Evolutionary conservation across 2,888 invertebrate genomes (phyloP).

Genomic region (Epicampocera succincta): DNA sequence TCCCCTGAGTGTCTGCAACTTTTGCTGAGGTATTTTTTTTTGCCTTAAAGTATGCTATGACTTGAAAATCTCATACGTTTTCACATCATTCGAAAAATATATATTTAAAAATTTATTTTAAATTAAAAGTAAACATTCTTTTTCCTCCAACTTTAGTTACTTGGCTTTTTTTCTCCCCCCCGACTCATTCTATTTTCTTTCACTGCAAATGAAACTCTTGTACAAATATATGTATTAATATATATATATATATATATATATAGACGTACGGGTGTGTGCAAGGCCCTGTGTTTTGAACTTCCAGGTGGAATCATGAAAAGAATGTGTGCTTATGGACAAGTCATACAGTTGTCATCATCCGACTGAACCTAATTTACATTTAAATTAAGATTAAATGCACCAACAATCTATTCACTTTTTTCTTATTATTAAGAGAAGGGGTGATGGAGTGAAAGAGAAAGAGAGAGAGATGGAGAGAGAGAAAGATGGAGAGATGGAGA

Average conservation of each 20-base stretch:
- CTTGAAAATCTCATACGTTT: too few species aligned
- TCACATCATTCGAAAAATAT: too few species aligned
- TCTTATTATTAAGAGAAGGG: background rate
- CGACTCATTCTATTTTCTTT: too few species aligned
- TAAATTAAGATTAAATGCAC: conserved; percentile 71
- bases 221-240: background rate
- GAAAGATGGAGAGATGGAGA: background rate
- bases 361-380: conserved; percentile 73
- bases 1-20: too few species aligned
- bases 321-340: conserved; percentile 27
- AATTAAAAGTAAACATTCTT: too few species aligned
- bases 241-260: background rate
- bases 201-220: too few species aligned
- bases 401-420: background rate
- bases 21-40: too few species aligned
- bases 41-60: too few species aligned
- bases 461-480: background rate
- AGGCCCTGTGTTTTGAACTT: background rate
- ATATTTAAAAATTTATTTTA: too few species aligned
- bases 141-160: too few species aligned
- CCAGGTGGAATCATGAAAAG: background rate
- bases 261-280: background rate
- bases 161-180: too few species aligned
- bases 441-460: background rate
- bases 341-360: conserved; percentile 63